Base-by-base conservation (phyloP, 2,888 invertebrate species). In the Andrena fulva region DNA sequence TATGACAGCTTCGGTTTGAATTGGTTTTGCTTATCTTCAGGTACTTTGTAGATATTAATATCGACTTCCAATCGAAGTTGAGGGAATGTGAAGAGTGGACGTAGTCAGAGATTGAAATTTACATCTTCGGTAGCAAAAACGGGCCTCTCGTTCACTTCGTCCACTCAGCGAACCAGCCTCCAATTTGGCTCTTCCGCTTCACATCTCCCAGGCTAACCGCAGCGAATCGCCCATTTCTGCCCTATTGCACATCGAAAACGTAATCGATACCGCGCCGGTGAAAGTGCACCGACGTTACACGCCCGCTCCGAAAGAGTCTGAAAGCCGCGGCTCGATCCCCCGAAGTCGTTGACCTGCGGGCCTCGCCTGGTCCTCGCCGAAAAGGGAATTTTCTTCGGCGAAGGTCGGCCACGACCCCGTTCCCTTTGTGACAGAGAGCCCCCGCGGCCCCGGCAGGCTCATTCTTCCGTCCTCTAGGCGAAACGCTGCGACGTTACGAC, bases 401-500 rank as follows among this genome's bases (percentile, higher is more conserved):
- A 77, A 74, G 79, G 59, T 52, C 78, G 48, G 6, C 68, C 54
- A 66, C 82, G 84, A 86, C 85, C 85, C 76, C 81, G 71, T 85
- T 86, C 82, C 68, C 79, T 76, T 88, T 83, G 79, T 79, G 2
- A 31, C 33, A 63, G 42, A 74, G 80, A 85, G 69, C n/a, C 68
- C 20, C 80, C 71, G 64, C 62, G 64, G 68, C 62, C 24, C 59
- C 52, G 77, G 64, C 42, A 10, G 29, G 62, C 59, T 72, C 64
- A 54, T 86, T 86, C 84, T 67, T 31, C 56, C 63, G 52, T 70
- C 52, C 64, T 50, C 63, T 12, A 27, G 12, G n/a, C 64, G 64
- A 59, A 54, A 67, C 62, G 20, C 54, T 42, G 75, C 82, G 71
- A 85, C 85, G 84, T 86, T 83, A 80, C 85, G 77, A 85, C 66